Evolutionary conservation across 2,113 vertebrate genomes (phyloP).

Genomic region (Chaetops frenatus): DNA sequence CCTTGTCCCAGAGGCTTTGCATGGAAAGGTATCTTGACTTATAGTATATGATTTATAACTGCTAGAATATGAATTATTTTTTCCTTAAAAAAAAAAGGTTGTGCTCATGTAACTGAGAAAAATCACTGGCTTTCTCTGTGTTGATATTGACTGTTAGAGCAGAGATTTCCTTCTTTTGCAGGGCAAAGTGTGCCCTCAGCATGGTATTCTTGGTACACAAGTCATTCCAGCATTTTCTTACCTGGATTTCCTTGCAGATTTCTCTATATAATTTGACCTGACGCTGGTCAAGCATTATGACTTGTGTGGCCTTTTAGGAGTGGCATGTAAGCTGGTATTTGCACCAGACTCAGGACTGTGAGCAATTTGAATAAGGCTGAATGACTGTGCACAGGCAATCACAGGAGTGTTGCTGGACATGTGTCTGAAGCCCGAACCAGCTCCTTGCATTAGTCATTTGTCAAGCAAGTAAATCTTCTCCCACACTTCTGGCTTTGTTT

Average conservation of each 20-base stretch:
- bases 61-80: background rate
- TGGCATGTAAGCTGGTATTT: background rate
- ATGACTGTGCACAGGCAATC: background rate
- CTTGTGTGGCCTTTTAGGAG: background rate
- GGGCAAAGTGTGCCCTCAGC: background rate
- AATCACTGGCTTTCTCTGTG: background rate
- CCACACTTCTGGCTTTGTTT: background rate
- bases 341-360: background rate
- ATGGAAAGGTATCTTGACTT: background rate
- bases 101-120: background rate
- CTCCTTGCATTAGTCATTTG: background rate
- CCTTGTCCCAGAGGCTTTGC: background rate
- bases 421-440: background rate
- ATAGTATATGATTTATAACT: background rate
- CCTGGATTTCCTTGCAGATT: background rate
- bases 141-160: background rate
- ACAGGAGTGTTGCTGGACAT: background rate
- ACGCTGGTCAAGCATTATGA: background rate
- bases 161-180: background rate
- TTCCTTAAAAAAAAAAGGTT: background rate
- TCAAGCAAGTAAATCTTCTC: slow-evolving; percentile 7
- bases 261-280: background rate
- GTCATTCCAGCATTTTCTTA: background rate
- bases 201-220: background rate
- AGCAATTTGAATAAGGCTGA: background rate